These are phyloP conservation scores for Dimorphilus gyrociliatus DNA, from an alignment of 2,888 invertebrate species.

Conservation along the genomic window DNA sequence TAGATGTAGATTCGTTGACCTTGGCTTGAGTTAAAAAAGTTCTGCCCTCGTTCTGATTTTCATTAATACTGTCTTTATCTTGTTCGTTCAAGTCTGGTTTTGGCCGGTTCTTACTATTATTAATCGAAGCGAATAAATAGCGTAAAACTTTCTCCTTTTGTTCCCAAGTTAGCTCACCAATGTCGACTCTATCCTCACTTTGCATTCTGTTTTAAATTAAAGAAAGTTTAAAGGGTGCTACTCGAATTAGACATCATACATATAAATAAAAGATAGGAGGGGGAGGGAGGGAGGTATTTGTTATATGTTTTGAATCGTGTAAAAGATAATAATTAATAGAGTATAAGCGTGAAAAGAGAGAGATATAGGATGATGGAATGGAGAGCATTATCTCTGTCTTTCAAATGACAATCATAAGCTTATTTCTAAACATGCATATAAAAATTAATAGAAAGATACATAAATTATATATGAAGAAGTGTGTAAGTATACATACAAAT, in stretches of 20 bases:
- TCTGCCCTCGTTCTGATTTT: constrained; percentile 10
- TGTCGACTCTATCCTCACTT: constrained; percentile 18
- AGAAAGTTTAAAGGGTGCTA: too few species aligned
- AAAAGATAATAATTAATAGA: background rate
- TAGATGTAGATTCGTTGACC: constrained; percentile 12
- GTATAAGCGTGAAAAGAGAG: too few species aligned
- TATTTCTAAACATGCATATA: too few species aligned
- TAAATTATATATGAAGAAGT: too few species aligned
- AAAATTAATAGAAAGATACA: too few species aligned
- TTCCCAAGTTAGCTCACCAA: constrained; percentile 37
- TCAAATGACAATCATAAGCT: too few species aligned
- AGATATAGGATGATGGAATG: too few species aligned
- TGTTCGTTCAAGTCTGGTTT: constrained; percentile 18
- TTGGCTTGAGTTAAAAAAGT: constrained; percentile 25
- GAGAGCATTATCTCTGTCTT: too few species aligned
- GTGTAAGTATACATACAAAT: too few species aligned
- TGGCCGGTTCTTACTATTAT: constrained; percentile 8
- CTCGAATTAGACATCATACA: too few species aligned
- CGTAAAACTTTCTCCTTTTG: constrained; percentile 35
- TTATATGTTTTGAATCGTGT: background rate
- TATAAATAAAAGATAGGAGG: too few species aligned
- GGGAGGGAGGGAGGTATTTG: too few species aligned
- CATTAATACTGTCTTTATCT: constrained; percentile 7
- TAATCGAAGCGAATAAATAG: constrained; percentile 36
- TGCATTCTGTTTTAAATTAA: constrained; percentile 8